Evolutionary conservation across 2,797 vertebrate genomes (phyloP).

Genomic region (Eurystomus glaucurus): DNA sequence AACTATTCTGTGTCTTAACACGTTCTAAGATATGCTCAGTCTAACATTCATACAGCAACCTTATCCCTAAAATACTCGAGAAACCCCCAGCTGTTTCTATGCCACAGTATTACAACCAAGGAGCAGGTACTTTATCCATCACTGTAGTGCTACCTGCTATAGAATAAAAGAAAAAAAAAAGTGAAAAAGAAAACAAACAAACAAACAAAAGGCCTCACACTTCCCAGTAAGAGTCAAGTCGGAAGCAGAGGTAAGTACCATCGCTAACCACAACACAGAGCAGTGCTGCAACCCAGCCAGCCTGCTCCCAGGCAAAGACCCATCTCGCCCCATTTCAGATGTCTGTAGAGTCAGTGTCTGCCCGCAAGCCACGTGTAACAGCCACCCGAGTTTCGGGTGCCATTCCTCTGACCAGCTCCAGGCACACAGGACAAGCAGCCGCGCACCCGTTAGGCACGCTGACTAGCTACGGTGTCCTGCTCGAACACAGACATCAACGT

Average conservation of each 20-base stretch:
- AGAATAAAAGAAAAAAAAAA: background rate
- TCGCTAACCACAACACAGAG: background rate
- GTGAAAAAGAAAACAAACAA: background rate
- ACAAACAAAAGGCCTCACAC: background rate
- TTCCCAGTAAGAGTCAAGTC: background rate
- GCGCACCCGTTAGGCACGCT: background rate
- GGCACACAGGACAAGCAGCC: background rate
- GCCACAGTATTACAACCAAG: background rate
- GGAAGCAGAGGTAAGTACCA: conserved; percentile 46
- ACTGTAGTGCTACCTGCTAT: conserved; percentile 21
- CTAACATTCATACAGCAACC: background rate
- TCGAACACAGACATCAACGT: background rate
- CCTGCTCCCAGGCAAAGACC: background rate
- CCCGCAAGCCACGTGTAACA: background rate
- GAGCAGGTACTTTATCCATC: background rate
- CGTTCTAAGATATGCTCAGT: conserved; percentile 10
- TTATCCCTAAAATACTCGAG: background rate
- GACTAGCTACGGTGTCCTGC: background rate
- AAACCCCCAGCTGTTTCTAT: background rate
- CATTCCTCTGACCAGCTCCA: fast-evolving
- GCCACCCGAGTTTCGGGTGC: fast-evolving
- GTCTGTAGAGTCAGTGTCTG: background rate
- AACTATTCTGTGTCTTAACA: background rate
- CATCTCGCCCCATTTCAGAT: background rate
- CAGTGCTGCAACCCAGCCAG: background rate